Conservation (phyloP, 2,888 invertebrate species). For the Toxonevra muliebris region DNA sequence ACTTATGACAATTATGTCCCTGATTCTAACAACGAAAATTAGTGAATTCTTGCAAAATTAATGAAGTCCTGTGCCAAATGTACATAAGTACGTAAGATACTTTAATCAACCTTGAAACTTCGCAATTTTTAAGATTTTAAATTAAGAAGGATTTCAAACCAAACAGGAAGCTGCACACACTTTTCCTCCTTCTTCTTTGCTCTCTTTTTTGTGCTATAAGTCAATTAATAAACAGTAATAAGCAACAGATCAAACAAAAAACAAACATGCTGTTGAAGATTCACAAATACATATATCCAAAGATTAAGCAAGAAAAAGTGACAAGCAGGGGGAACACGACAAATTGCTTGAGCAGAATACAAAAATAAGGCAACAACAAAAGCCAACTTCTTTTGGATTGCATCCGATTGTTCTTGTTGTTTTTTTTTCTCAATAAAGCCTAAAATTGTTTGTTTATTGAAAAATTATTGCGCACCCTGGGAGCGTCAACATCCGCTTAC, state of each 20-base stretch:
- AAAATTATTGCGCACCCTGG: conserved; percentile 37
- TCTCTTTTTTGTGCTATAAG: conserved; percentile 5
- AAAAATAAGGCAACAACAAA: neutral
- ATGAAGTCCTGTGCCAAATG: too few species aligned
- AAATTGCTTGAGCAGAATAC: neutral
- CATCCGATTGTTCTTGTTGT: conserved; percentile 18
- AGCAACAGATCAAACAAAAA: conserved; percentile 13
- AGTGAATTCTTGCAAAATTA: too few species aligned
- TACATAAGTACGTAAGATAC: too few species aligned
- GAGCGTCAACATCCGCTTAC: conserved; percentile 16
- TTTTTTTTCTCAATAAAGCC: too few species aligned
- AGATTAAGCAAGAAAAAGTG: neutral
- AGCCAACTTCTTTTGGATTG: conserved; percentile 3
- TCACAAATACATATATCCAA: conserved; percentile 5
- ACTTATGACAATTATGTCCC: too few species aligned
- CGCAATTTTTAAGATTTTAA: too few species aligned
- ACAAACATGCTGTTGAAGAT: conserved; percentile 6
- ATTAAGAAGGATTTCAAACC: neutral
- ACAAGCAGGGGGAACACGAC: neutral
- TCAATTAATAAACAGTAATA: conserved; percentile 28
- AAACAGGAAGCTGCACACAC: neutral
- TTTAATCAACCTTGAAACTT: too few species aligned
- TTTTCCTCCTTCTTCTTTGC: neutral
- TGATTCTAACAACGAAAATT: too few species aligned
- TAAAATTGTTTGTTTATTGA: conserved; percentile 42